These are phyloP conservation scores for Leptatherina wallacei DNA, from an alignment of 2,797 vertebrate genomes.

Conservation along the genomic window DNA sequence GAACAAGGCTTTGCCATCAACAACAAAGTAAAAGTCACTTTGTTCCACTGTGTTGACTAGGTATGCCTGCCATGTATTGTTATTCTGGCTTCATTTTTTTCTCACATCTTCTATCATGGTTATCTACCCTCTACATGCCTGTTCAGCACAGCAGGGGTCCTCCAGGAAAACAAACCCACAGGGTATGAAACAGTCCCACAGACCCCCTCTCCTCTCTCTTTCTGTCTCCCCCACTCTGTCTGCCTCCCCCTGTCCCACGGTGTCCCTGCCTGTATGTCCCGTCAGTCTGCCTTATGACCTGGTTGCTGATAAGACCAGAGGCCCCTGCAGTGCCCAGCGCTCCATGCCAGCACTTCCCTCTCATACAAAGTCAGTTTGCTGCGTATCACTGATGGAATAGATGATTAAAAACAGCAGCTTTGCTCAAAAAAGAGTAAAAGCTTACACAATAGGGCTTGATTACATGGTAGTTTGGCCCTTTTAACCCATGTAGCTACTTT, in stretches of 20 bases:
- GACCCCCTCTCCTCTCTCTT: slow-evolving; percentile 33
- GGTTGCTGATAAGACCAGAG: slow-evolving; percentile 77
- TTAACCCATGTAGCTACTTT: slow-evolving; percentile 31
- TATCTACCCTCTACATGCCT: slow-evolving; percentile 82
- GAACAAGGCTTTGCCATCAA: slow-evolving; percentile 49
- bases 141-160: slow-evolving; percentile 78
- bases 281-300: slow-evolving; percentile 73
- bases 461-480: slow-evolving; percentile 19
- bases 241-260: slow-evolving; percentile 56
- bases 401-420: slow-evolving; percentile 71
- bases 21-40: slow-evolving; percentile 50
- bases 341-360: slow-evolving; percentile 75
- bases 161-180: slow-evolving; percentile 78
- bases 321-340: slow-evolving; percentile 65
- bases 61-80: slow-evolving; percentile 53
- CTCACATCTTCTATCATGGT: slow-evolving; percentile 68
- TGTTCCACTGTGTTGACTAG: slow-evolving; percentile 42
- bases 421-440: slow-evolving; percentile 24
- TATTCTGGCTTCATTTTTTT: slow-evolving; percentile 59
- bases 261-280: slow-evolving; percentile 56
- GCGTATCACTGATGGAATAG: slow-evolving; percentile 68
- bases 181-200: slow-evolving; percentile 65
- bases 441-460: slow-evolving; percentile 52
- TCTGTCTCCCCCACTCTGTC: slow-evolving; percentile 44
- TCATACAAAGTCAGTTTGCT: slow-evolving; percentile 62